These are phyloP conservation scores for Rhimphoctona megacephalus DNA, from an alignment of 2,888 invertebrate genomes.

Conservation along the genomic window DNA sequence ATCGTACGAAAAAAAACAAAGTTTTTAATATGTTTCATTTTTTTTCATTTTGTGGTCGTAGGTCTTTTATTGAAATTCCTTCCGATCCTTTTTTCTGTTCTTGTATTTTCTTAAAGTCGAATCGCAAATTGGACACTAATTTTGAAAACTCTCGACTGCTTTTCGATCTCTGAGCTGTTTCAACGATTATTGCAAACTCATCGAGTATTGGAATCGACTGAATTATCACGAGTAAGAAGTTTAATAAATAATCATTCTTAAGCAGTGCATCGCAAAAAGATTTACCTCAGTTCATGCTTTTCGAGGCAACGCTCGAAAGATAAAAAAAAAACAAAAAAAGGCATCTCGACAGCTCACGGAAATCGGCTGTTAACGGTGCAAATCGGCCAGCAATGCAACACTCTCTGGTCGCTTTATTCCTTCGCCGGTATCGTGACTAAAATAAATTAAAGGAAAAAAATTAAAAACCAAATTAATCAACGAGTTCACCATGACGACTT, in stretches of 20 bases:
- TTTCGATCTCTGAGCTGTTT: not conserved
- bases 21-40: constrained; percentile 18
- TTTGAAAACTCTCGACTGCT: constrained; percentile 8
- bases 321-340: not conserved
- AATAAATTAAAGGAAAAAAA: constrained; percentile 56
- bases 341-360: constrained; percentile 11
- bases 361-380: constrained; percentile 41
- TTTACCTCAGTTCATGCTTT: not conserved
- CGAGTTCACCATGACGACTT: constrained; percentile 31
- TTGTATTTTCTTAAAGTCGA: not conserved
- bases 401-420: constrained; percentile 19
- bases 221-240: not conserved
- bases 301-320: not conserved
- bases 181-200: not conserved
- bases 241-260: not conserved
- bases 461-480: constrained; percentile 21
- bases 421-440: constrained; percentile 42
- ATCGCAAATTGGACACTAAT: not conserved
- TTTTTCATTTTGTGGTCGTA: constrained; percentile 17
- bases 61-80: too few species aligned
- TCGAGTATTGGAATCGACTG: too few species aligned
- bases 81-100: too few species aligned
- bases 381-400: constrained; percentile 59
- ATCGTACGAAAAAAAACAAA: constrained; percentile 38
- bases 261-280: not conserved